phyloP scores from a whole-genome alignment of 37 sponge, comb jelly and placozoan species.

The Hexactinellida sp. region DNA sequence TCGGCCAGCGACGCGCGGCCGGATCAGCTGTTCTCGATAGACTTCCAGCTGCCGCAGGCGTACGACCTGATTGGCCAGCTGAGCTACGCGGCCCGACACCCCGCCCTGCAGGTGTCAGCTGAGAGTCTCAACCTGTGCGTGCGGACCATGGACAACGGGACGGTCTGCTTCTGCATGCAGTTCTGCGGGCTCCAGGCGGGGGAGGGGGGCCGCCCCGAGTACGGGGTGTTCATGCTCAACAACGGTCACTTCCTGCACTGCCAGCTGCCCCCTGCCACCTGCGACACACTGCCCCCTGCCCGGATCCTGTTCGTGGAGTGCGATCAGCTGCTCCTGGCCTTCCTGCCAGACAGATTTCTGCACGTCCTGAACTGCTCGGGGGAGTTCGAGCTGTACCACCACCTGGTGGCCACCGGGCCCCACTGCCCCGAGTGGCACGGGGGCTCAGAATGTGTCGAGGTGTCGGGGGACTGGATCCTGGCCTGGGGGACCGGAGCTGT shows the following conservation, averaged over 20 bases:
- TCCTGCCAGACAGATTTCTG: not conserved
- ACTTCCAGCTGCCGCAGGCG: not conserved
- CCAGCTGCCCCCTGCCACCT: not conserved
- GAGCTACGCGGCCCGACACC: not conserved
- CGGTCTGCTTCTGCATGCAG: not conserved
- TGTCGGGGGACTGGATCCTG: not conserved
- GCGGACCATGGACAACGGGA: not conserved
- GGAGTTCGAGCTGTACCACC: not conserved
- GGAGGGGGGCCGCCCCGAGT: not conserved
- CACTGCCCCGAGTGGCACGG: not conserved
- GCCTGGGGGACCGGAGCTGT: not conserved
- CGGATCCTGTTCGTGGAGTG: not conserved
- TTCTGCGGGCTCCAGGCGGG: not conserved
- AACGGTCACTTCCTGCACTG: constrained; percentile 6
- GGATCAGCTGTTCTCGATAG: not conserved
- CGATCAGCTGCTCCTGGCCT: not conserved
- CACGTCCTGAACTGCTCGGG: not conserved
- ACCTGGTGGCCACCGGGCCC: not conserved
- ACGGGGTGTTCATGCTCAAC: not conserved
- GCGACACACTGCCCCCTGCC: not conserved
- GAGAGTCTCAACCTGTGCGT: not conserved
- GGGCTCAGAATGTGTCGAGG: not conserved
- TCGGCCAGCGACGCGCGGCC: not conserved
- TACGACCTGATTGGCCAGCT: not conserved
- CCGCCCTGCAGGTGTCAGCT: not conserved